Percentiles rank a stretch among this genome's conserved stretches.
Evolutionary conservation across 53 echinoderm and acorn worm genomes (phyloP).

Genomic region (Patiria pectinifera): DNA sequence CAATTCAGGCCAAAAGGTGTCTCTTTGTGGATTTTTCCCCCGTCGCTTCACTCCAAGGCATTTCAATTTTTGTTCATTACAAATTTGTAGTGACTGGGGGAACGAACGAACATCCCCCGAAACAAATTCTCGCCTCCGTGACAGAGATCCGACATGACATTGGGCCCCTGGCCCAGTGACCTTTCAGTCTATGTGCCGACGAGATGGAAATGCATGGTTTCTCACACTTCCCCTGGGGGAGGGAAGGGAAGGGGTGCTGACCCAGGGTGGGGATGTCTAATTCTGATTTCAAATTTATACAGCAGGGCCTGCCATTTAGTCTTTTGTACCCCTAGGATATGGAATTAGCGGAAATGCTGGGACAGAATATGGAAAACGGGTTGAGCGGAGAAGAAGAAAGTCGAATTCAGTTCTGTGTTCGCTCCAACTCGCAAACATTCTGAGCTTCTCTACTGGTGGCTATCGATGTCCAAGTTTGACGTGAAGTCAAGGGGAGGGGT

Average conservation of each 20-base stretch:
- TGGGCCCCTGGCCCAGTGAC: constrained; percentile 17
- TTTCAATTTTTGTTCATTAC: not conserved
- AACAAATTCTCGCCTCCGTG: not conserved
- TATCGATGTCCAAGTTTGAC: not conserved
- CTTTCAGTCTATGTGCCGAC: constrained; percentile 11
- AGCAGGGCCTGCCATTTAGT: not conserved
- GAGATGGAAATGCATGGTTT: constrained; percentile 27
- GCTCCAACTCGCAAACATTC: not conserved
- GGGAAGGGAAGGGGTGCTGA: not conserved
- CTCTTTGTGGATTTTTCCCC: not conserved
- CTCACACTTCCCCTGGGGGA: constrained; percentile 8
- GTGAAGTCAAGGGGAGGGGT: not conserved
- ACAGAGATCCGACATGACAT: constrained; percentile 3
- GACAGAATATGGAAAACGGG: constrained; percentile 4
- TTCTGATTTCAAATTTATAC: constrained; percentile 35
- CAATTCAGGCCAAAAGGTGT: too few relatives aligned
- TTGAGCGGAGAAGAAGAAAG: not conserved
- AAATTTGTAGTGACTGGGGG: not conserved
- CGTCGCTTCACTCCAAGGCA: not conserved
- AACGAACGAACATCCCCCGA: not conserved
- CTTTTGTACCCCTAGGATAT: not conserved
- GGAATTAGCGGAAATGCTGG: not conserved
- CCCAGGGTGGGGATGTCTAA: constrained; percentile 36
- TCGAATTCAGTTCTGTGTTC: not conserved
- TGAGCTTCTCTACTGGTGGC: not conserved